Conservation (phyloP, 2,113 vertebrate genomes). For the Glaucidium brasilianum region DNA sequence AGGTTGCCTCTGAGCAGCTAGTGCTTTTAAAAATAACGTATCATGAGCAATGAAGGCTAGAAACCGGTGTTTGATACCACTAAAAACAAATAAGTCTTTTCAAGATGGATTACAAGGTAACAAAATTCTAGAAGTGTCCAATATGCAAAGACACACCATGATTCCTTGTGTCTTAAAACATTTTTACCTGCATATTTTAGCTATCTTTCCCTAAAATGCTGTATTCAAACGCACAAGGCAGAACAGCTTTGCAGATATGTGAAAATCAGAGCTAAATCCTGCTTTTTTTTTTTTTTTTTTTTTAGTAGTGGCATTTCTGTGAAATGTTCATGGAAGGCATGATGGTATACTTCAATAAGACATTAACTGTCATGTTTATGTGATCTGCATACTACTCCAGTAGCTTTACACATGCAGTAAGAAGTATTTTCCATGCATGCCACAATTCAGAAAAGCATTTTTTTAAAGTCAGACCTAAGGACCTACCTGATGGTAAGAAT, state of each 20-base stretch:
- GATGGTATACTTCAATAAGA: background rate
- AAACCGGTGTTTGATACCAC: background rate
- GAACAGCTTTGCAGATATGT: background rate
- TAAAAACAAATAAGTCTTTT: background rate
- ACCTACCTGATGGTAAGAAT: background rate
- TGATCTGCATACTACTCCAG: background rate
- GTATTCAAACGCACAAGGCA: background rate
- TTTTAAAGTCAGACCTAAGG: background rate
- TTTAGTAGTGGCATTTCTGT: background rate
- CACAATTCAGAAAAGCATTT: background rate
- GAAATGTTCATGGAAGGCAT: background rate
- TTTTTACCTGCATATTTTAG: background rate
- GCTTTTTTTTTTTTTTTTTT: background rate
- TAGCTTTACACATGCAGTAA: background rate
- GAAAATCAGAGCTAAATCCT: background rate
- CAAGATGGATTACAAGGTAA: background rate
- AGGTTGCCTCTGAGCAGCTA: background rate
- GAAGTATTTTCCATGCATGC: background rate
- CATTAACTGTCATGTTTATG: background rate
- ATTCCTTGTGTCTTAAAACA: background rate
- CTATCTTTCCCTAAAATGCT: background rate
- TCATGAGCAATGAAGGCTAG: background rate
- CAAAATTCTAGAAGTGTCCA: background rate
- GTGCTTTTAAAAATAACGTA: background rate
- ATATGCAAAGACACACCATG: background rate